These are phyloP conservation scores for Tragelaphus strepsiceros DNA, from an alignment of 2,113 vertebrate species.

Conservation along the genomic window DNA sequence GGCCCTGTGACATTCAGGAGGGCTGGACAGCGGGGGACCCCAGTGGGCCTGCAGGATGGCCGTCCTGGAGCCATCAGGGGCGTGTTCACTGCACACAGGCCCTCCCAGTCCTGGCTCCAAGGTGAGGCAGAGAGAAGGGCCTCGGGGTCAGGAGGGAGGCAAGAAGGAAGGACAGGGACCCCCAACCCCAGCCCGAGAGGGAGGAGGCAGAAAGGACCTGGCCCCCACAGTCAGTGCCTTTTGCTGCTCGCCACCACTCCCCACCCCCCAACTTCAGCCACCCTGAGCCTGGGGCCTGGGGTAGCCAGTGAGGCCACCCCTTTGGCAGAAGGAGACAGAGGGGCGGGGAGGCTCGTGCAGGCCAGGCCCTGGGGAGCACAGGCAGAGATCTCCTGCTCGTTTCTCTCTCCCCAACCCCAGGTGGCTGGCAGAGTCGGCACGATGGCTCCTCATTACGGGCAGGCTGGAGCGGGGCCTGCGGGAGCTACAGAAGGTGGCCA, in stretches of 20 bases:
- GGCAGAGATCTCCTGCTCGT: background rate
- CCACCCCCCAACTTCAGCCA: background rate
- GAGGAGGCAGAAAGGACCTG: background rate
- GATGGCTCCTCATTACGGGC: conserved; percentile 85
- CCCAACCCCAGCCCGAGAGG: background rate
- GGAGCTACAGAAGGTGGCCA: conserved; percentile 83
- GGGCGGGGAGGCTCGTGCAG: background rate
- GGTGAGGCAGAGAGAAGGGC: background rate
- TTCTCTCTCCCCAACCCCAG: conserved; percentile 57
- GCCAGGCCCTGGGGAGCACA: background rate
- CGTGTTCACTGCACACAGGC: background rate
- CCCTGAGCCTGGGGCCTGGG: background rate
- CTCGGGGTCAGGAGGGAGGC: background rate
- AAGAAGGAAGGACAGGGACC: background rate
- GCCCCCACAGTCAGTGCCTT: background rate
- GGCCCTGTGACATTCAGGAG: rapidly evolving
- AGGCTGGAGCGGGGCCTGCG: conserved; percentile 79
- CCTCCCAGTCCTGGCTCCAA: background rate
- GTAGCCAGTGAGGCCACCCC: background rate
- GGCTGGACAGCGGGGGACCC: background rate
- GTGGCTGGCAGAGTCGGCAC: conserved; percentile 87
- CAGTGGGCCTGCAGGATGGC: background rate
- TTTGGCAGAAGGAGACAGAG: background rate
- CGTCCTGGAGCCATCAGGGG: too few relatives aligned
- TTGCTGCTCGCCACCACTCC: background rate